Percentiles rank a stretch among this genome's conserved stretches.
Conservation (phyloP, 2,797 vertebrate species). For the Anas acuta region DNA sequence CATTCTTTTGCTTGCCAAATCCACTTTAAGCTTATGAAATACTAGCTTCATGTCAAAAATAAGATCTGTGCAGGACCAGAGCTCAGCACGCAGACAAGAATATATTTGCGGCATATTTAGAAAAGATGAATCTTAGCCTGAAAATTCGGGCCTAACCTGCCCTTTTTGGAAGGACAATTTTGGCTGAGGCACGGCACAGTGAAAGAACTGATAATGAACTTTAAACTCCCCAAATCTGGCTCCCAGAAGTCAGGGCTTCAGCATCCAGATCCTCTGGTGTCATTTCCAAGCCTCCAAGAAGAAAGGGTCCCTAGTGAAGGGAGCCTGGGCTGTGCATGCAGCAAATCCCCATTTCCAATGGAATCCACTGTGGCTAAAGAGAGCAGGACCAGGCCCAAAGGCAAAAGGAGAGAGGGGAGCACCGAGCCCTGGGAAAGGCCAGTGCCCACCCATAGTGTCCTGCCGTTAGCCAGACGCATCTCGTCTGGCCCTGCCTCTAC, state of each 20-base stretch:
- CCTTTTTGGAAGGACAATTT: neutral
- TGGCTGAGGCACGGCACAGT: neutral
- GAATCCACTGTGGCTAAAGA: neutral
- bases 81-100: neutral
- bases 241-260: neutral
- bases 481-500: neutral
- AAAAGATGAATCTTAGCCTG: neutral
- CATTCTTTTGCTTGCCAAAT: constrained; percentile 22
- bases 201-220: neutral
- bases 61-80: neutral
- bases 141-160: neutral
- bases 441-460: neutral
- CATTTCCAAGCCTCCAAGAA: neutral
- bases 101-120: neutral
- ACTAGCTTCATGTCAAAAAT: neutral
- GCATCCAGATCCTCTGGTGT: neutral
- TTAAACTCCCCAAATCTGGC: neutral
- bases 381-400: neutral
- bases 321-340: neutral
- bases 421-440: neutral
- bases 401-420: neutral
- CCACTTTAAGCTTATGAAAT: neutral
- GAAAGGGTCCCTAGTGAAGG: neutral
- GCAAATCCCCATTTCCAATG: fast-evolving
- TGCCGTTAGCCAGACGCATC: neutral